These are phyloP conservation scores for Altica lythri DNA, from an alignment of 2,888 invertebrate genomes.

Conservation along the genomic window DNA sequence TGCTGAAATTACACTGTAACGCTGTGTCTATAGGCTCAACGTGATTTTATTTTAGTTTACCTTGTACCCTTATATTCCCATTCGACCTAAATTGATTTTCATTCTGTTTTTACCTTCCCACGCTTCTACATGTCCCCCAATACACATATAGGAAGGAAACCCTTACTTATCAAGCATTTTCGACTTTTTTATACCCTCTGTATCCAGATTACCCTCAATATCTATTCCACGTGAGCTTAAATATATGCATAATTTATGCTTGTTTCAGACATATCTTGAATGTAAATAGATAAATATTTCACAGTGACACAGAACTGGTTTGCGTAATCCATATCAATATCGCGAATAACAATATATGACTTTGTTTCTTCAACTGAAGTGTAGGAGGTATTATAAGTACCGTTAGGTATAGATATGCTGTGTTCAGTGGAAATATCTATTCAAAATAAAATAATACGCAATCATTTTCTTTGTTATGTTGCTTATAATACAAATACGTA, in stretches of 20 bases:
- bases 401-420: too few relatives aligned
- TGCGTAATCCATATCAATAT: too few relatives aligned
- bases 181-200: constrained; percentile 15
- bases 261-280: too few relatives aligned
- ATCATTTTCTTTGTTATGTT: too few relatives aligned
- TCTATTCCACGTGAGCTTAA: constrained; percentile 15
- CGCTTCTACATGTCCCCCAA: constrained; percentile 2
- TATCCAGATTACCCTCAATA: constrained; percentile 20
- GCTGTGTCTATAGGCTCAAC: constrained; percentile 19
- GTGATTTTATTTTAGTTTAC: constrained; percentile 22
- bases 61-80: constrained; percentile 7
- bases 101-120: constrained; percentile 7
- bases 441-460: too few relatives aligned
- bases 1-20: constrained; percentile 20
- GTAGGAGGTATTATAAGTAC: too few relatives aligned
- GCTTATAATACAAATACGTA: too few relatives aligned
- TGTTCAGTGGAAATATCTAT: too few relatives aligned
- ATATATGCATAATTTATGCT: constrained; percentile 28
- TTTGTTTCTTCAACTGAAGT: too few relatives aligned
- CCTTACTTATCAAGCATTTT: constrained; percentile 18
- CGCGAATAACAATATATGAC: too few relatives aligned
- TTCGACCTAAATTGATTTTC: constrained; percentile 19
- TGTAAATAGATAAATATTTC: too few relatives aligned
- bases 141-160: constrained; percentile 21
- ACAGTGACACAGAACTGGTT: too few relatives aligned